Conservation (phyloP, 2,113 vertebrate species). For the Microcebus tavaratra region DNA sequence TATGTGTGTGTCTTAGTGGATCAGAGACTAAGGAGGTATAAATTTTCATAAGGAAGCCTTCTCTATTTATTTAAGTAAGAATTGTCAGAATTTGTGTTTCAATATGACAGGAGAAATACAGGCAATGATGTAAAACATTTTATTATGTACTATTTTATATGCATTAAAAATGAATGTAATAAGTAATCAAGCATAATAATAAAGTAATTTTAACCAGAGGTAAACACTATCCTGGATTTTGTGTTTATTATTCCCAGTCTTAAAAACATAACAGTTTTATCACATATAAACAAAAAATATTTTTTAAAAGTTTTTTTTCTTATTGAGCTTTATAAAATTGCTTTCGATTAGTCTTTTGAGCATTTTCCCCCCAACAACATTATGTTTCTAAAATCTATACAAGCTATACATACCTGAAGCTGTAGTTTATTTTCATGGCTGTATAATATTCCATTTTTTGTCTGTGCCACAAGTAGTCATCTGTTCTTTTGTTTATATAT, state of each 20-base stretch:
- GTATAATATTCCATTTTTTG: not conserved
- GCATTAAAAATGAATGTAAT: not conserved
- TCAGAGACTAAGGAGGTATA: not conserved
- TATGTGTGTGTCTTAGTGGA: not conserved
- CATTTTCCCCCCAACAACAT: not conserved
- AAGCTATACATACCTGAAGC: not conserved
- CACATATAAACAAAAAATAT: not conserved
- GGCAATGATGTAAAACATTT: not conserved
- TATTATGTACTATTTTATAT: not conserved
- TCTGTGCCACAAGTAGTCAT: not conserved
- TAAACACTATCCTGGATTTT: not conserved
- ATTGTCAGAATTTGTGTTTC: conserved; percentile 11
- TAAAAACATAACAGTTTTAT: not conserved
- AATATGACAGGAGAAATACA: not conserved
- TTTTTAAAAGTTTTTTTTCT: not conserved
- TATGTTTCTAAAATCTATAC: not conserved
- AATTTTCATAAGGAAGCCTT: not conserved
- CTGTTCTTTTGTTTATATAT: not conserved
- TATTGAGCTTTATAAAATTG: not conserved
- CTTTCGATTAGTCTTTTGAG: not conserved
- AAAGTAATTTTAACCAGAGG: not conserved
- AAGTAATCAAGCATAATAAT: not conserved
- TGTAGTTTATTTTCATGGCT: not conserved
- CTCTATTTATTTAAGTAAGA: not conserved
- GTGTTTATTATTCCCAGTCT: not conserved